Base-by-base conservation (phyloP, 2,797 vertebrate species). In the Champsocephalus gunnari region DNA sequence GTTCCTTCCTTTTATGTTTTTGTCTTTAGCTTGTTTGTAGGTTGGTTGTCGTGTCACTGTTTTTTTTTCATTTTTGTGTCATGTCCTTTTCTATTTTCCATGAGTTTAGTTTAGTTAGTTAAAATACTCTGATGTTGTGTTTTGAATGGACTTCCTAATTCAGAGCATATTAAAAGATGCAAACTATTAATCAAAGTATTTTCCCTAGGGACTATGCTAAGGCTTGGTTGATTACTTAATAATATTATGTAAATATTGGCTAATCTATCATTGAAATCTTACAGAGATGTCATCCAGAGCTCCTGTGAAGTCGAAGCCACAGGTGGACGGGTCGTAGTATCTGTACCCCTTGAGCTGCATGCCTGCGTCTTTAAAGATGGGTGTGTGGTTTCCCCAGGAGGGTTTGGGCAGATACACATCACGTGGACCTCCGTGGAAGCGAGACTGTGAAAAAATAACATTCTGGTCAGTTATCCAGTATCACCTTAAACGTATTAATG, bases 311-410 rank as follows among this genome's bases (percentile, higher is more conserved):
- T 99, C 97, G 81, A 99, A 99, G 66, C 98, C 98, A 13, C 98
- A 99, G 0, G 96, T 99, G 81, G 96, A 96, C 11, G 98, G 96
- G 71, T 99, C 97, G 0, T 99, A 99, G 91, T 99, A 99, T 21
- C 96, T 93, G 71, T 99, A 99, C 3, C 95, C 93, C 73, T 98
- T 97, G 7, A 99, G 94, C 34, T 98, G 96, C 96, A 99, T 88
- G 79, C 98, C 98, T 2, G 97, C 97, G 1, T 99, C 98, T 75
- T 96, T 96, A 93, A 99, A 99, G 93, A 99, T 98, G 62, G 98
- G 98, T 0, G 98, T 99, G 93, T 99, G 98, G 86, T 99, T 99
- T 57, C 98, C 98, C 98, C 98, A 99, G 74, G 97, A 96, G 0
- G 98, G 98, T 87, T 98, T 99, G 72, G 98, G 98, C 59, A 99